Percentiles rank a stretch among this genome's conserved stretches.
phyloP scores from a whole-genome alignment of 2,113 vertebrate species.

The Grallaria varia region DNA sequence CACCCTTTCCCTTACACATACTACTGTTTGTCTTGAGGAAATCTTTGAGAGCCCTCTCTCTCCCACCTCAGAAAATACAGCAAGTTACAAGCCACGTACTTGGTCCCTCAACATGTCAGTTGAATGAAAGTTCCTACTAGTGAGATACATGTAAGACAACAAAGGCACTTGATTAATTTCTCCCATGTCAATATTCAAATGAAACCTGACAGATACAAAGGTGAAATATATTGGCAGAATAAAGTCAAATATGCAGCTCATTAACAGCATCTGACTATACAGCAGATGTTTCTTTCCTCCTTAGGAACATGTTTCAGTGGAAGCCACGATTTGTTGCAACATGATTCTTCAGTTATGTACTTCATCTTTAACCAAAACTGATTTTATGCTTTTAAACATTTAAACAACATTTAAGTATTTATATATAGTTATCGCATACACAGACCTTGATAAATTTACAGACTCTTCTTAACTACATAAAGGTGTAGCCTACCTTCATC shows the following conservation, averaged over 20 bases:
- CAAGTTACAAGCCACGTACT: not conserved
- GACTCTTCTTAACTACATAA: not conserved
- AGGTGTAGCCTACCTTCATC: not conserved
- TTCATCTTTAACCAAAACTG: not conserved
- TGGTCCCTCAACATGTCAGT: not conserved
- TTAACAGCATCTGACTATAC: conserved; percentile 14
- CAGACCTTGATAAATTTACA: not conserved
- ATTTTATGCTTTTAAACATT: not conserved
- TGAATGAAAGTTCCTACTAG: not conserved
- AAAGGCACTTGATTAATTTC: not conserved
- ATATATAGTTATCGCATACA: not conserved
- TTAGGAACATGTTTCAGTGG: not conserved
- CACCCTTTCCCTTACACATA: not conserved
- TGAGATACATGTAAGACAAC: not conserved
- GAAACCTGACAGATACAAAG: not conserved
- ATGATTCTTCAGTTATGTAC: not conserved
- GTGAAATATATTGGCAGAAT: not conserved
- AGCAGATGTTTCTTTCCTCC: not conserved
- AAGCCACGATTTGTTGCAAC: conserved; percentile 12
- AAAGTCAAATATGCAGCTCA: not conserved
- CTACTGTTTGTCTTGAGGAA: not conserved
- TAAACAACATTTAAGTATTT: not conserved
- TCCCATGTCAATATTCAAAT: not conserved
- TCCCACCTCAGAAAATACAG: not conserved
- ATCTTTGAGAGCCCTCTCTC: not conserved